Evolutionary conservation across 2,888 invertebrate genomes (phyloP).

Genomic region (Thalpophila matura): DNA sequence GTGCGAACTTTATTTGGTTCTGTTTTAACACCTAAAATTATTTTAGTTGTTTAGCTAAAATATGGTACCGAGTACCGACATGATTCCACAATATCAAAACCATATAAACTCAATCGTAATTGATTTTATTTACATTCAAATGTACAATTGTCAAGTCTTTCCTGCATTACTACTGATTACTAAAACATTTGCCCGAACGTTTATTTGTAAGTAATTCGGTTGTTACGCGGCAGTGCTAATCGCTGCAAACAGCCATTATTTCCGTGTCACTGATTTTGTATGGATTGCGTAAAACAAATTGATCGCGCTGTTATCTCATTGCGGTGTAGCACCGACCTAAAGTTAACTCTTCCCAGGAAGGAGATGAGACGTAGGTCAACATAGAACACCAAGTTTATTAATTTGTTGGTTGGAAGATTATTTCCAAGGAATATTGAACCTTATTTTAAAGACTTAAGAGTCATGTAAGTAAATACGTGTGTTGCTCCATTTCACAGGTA

Average conservation of each 20-base stretch:
- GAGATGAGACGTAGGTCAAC: constrained; percentile 74
- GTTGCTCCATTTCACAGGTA: constrained; percentile 64
- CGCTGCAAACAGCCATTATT: constrained; percentile 48
- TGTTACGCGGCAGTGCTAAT: constrained; percentile 51
- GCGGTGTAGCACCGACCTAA: constrained; percentile 57
- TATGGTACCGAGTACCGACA: neutral
- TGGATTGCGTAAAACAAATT: constrained; percentile 51
- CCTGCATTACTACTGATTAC: constrained; percentile 44
- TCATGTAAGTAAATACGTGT: neutral
- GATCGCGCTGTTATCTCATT: constrained; percentile 28
- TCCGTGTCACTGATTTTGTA: constrained; percentile 52
- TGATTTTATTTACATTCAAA: constrained; percentile 40
- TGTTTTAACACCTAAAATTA: too few relatives aligned
- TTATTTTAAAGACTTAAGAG: constrained; percentile 27
- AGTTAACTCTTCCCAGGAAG: constrained; percentile 81
- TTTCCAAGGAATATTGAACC: constrained; percentile 49
- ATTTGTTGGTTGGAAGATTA: constrained; percentile 12
- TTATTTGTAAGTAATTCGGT: constrained; percentile 60
- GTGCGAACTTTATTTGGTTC: too few relatives aligned
- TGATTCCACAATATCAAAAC: constrained; percentile 8
- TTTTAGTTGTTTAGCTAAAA: neutral
- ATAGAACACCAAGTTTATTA: constrained; percentile 52
- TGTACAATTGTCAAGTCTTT: constrained; percentile 36
- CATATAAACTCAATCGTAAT: constrained; percentile 30
- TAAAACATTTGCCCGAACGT: constrained; percentile 42